Percentiles rank a stretch among this genome's conserved stretches.
Conservation (phyloP, 64 coral and sea anemone genomes). For the Montipora capricornis region DNA sequence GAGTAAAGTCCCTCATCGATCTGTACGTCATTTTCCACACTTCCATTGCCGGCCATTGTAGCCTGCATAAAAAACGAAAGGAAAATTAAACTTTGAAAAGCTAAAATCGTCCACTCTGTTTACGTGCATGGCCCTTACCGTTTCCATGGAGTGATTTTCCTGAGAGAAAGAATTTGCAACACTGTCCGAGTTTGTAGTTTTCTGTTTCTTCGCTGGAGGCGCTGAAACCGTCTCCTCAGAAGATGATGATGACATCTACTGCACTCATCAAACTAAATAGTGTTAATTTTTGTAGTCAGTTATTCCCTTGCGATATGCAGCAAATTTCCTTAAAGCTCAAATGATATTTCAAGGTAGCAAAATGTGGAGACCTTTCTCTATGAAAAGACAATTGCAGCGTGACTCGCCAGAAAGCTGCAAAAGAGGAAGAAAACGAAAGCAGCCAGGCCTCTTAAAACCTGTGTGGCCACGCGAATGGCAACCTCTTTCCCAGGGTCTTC, state of each 20-base stretch:
- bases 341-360: not conserved
- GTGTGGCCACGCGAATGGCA: not conserved
- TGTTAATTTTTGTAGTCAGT: conserved; percentile 1
- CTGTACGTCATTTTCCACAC: conserved; percentile 79
- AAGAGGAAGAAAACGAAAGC: not conserved
- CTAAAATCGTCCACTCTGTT: not conserved
- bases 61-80: not conserved
- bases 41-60: conserved; percentile 58
- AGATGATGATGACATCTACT: conserved; percentile 79
- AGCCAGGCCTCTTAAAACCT: not conserved
- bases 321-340: not conserved
- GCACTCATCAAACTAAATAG: conserved; percentile 60
- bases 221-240: conserved; percentile 47
- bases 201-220: conserved; percentile 92
- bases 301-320: not conserved
- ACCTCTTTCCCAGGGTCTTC: too few relatives aligned
- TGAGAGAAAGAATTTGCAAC: conserved; percentile 70
- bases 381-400: not conserved
- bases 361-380: not conserved
- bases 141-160: conserved; percentile 79
- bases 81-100: not conserved
- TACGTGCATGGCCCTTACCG: conserved; percentile 38
- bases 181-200: conserved; percentile 76
- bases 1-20: conserved; percentile 99
- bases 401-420: not conserved